Evolutionary conservation across 2,888 invertebrate genomes (phyloP), one percentile per base, ranked within the genome.

Genomic region (Panopea generosa): DNA sequence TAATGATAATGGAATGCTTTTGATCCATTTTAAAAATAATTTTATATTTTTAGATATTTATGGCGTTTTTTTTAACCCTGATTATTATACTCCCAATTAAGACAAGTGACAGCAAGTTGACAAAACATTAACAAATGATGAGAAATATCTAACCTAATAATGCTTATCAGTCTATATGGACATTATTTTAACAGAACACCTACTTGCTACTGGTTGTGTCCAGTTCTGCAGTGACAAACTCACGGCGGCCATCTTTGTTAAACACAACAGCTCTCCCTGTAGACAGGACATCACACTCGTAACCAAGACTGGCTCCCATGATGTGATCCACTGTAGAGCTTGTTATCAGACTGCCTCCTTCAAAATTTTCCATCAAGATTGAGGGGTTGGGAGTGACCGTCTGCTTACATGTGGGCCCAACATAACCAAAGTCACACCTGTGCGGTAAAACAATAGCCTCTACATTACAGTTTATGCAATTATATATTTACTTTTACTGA

Each of bases 381-480:
- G 78, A 68, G 3, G 85, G 84, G 55, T 85, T 84, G 7, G 86
- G 85, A 0, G 86, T 69, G 0, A 87, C 87, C 9, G 90, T 45
- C 3, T 81, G 65, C 27, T 88, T 83, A 84, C 93, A 93, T 0
- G 85, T 83, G 0, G 76, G 63, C 0, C 93, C 93, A 43, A 79
- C 68, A 77, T 87, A 93, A 2, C 92, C 93, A 83, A 91, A 90
- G 77, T 93, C 92, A 88, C 93, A 93, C 22, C 92, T 92, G 4
- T 14, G 49, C 7, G n/a, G n/a, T 14, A n/a, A 11, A 3, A 56
- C 0, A 53, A n/a, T 53, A 53, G 14, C 52, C 27, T 11, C 9
- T 40, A 40, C 14, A 14, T 40, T 40, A 11, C 9, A 9, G 40
- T 40, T 40, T 11, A 40, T 40, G 14, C n/a, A n/a, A n/a, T n/a